Percentiles rank a stretch among this genome's conserved stretches.
Conservation (phyloP, 2,797 vertebrate species). For the Gadopsis bispinosus region DNA sequence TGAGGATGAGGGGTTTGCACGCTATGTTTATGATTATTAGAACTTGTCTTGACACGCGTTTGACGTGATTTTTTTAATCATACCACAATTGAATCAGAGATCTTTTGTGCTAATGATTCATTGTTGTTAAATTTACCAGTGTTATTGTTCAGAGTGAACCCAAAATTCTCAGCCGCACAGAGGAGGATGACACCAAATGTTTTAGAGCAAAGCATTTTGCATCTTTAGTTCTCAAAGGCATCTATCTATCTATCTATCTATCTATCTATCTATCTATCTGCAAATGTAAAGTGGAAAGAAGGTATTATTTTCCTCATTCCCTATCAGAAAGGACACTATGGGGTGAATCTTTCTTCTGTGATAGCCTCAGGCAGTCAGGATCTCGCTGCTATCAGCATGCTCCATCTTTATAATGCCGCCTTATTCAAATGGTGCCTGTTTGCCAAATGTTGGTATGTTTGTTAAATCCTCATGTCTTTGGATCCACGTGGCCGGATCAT, state of each 20-base stretch:
- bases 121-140: background rate
- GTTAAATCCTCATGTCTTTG: conserved; percentile 62
- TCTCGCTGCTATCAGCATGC: conserved; percentile 47
- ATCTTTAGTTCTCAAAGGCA: conserved; percentile 17
- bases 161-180: conserved; percentile 2
- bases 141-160: background rate
- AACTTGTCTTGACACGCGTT: background rate
- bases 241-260: background rate
- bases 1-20: background rate
- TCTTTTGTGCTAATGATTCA: background rate
- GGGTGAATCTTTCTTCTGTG: conserved; percentile 51
- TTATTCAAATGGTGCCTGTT: conserved; percentile 65
- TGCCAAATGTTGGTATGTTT: conserved; percentile 68
- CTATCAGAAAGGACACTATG: conserved; percentile 46
- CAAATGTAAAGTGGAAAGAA: conserved; percentile 28
- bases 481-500: conserved; percentile 53
- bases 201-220: conserved; percentile 39
- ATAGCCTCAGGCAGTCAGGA: conserved; percentile 56
- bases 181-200: conserved; percentile 29
- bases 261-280: background rate
- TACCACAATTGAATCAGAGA: background rate
- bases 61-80: background rate
- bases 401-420: conserved; percentile 66
- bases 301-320: conserved; percentile 45
- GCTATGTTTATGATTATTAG: conserved; percentile 2